These are phyloP conservation scores for Panopea generosa DNA, from an alignment of 2,888 invertebrate genomes.

Conservation along the genomic window DNA sequence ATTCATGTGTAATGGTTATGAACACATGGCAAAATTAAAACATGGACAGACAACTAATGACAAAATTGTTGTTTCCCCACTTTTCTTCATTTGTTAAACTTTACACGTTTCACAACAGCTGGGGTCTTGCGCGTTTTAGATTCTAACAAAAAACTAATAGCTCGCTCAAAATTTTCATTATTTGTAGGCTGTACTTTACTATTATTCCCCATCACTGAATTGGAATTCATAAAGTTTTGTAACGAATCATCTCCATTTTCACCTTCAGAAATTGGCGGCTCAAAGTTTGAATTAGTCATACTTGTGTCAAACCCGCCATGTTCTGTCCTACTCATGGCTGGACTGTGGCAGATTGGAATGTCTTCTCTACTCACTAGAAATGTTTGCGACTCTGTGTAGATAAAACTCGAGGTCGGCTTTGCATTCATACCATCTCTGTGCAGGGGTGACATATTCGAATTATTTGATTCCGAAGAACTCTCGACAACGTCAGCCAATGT, in stretches of 20 bases:
- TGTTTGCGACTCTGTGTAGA: neutral
- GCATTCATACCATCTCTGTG: neutral
- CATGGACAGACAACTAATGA: too few relatives aligned
- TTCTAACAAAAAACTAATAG: constrained; percentile 57
- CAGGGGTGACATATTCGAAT: neutral
- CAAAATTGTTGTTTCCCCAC: too few relatives aligned
- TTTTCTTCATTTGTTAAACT: constrained; percentile 39
- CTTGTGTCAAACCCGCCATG: neutral
- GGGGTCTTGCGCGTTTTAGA: constrained; percentile 29
- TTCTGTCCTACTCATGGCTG: too few relatives aligned
- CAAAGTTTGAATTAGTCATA: neutral
- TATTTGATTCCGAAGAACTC: constrained; percentile 21
- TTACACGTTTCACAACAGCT: constrained; percentile 49
- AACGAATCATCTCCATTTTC: neutral
- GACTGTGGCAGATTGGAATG: neutral
- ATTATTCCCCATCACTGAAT: constrained; percentile 11
- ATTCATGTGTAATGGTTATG: too few relatives aligned
- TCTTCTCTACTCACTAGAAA: neutral
- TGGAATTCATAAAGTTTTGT: constrained; percentile 11
- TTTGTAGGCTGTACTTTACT: constrained; percentile 50
- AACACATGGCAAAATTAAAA: too few relatives aligned
- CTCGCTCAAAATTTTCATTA: constrained; percentile 45
- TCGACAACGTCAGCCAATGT: constrained; percentile 46
- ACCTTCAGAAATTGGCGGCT: neutral
- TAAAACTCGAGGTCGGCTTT: neutral